Evolutionary conservation across 2,888 invertebrate species (phyloP).

Genomic region (Hyalella azteca): DNA sequence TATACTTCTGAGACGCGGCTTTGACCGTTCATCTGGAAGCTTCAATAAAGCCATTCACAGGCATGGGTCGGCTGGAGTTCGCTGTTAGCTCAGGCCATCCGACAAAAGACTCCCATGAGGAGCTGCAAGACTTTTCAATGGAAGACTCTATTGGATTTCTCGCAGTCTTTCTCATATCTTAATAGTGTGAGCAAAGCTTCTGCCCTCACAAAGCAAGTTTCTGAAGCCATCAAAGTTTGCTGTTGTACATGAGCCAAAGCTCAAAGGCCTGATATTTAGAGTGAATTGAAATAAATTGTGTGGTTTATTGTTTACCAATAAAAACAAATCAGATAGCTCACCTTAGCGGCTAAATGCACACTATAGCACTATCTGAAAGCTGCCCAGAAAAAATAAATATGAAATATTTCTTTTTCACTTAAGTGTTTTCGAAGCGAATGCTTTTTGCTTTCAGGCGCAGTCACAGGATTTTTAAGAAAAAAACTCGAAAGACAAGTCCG

Average conservation of each 20-base stretch:
- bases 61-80: neutral
- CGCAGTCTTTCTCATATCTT: neutral
- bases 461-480: too few species aligned
- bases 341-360: too few species aligned
- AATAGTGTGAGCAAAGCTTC: neutral
- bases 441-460: too few species aligned
- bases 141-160: constrained; percentile 17
- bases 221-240: neutral
- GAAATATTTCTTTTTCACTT: too few species aligned
- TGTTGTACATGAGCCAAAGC: neutral
- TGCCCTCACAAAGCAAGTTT: neutral
- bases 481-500: too few species aligned
- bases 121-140: neutral
- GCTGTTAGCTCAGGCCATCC: neutral
- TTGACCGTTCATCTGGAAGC: neutral
- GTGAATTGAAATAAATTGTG: too few species aligned
- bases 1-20: neutral
- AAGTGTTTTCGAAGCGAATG: too few species aligned
- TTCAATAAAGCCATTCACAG: neutral
- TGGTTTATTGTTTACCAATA: too few species aligned
- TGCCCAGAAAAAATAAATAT: too few species aligned
- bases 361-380: too few species aligned
- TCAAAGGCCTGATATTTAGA: too few species aligned
- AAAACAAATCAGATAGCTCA: too few species aligned
- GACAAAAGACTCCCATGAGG: neutral